Evolutionary conservation across 1,140 invertebrate genomes (phyloP).

Genomic region (Teleopsis dalmanni): DNA sequence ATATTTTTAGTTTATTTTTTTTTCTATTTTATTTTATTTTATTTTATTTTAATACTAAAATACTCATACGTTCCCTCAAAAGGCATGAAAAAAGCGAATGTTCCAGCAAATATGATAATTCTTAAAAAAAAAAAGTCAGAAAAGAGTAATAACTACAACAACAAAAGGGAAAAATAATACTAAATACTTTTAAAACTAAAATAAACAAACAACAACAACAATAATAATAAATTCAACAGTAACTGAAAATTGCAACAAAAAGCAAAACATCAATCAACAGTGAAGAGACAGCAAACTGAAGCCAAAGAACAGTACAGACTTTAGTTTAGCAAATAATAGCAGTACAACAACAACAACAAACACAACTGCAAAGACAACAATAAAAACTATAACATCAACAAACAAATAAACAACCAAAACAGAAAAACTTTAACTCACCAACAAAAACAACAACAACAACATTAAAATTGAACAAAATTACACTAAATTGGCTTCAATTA

Average conservation of each 20-base stretch:
- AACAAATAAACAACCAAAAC: constrained; percentile 8
- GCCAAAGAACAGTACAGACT: too few relatives aligned
- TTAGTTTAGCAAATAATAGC: too few relatives aligned
- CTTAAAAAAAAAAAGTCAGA: background rate
- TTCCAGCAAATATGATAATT: constrained; percentile 6
- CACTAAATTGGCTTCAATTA: constrained; percentile 44
- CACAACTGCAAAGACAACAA: constrained; percentile 9
- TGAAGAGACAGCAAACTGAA: too few relatives aligned
- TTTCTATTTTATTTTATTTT: too few relatives aligned
- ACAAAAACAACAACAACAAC: constrained; percentile 19
- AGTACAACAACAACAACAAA: constrained; percentile 10
- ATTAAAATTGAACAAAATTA: constrained; percentile 39
- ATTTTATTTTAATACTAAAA: too few relatives aligned
- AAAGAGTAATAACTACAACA: constrained; percentile 5
- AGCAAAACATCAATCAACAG: constrained; percentile 5
- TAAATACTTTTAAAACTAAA: background rate
- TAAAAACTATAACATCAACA: background rate
- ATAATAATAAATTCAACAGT: background rate
- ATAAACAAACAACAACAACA: constrained; percentile 8
- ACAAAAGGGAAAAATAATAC: background rate
- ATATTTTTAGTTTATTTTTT: too few relatives aligned
- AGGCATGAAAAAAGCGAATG: background rate
- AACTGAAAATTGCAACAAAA: background rate
- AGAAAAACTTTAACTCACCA: too few relatives aligned
- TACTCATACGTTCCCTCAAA: too few relatives aligned